Conservation (phyloP, 2,797 vertebrate species). For the Eulemur albifrons region DNA sequence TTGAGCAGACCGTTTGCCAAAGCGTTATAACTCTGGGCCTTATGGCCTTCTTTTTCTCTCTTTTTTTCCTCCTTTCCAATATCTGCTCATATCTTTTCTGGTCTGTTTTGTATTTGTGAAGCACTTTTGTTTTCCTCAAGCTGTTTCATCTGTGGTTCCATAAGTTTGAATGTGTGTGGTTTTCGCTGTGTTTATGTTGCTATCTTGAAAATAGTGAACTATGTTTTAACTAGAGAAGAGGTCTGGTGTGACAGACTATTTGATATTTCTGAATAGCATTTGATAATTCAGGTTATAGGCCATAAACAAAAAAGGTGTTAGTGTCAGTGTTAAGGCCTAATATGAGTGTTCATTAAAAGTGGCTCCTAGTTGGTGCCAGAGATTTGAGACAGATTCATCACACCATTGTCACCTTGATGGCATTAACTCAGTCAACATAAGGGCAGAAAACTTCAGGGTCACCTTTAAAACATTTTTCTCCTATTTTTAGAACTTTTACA, state of each 20-base stretch:
- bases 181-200: not conserved
- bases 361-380: too few species aligned
- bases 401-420: not conserved
- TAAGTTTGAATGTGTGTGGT: not conserved
- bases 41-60: not conserved
- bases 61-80: not conserved
- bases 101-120: not conserved
- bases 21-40: not conserved
- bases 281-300: not conserved
- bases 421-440: not conserved
- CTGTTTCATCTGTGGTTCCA: not conserved
- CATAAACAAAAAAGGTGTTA: too few species aligned
- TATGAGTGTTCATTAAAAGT: not conserved
- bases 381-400: not conserved
- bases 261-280: not conserved
- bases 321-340: not conserved
- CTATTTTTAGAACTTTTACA: not conserved
- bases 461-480: not conserved
- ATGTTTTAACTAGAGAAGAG: not conserved
- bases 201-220: not conserved
- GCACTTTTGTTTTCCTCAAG: not conserved
- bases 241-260: not conserved
- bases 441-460: not conserved
- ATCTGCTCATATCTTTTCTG: not conserved
- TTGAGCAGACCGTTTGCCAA: not conserved